These are phyloP conservation scores for Acleris laterana DNA, from an alignment of 2,888 invertebrate genomes.

Conservation along the genomic window DNA sequence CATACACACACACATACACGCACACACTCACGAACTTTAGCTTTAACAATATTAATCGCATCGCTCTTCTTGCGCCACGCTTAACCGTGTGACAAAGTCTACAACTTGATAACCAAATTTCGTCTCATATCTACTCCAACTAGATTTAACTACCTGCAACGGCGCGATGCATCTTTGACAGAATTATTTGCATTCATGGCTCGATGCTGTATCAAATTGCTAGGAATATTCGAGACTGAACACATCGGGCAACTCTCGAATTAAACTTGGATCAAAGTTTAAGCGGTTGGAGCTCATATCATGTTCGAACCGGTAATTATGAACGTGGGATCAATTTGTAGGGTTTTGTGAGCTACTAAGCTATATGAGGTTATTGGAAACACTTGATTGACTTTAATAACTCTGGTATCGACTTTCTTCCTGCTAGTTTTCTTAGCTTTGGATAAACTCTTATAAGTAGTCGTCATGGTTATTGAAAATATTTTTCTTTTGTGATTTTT, in stretches of 20 bases:
- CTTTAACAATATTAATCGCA: too few species aligned
- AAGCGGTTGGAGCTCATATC: slow-evolving; percentile 13
- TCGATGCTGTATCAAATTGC: slow-evolving; percentile 25
- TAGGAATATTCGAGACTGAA: slow-evolving; percentile 11
- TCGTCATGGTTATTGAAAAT: too few species aligned
- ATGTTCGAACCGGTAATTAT: slow-evolving; percentile 4
- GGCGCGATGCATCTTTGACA: slow-evolving; percentile 15
- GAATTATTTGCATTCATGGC: slow-evolving; percentile 22
- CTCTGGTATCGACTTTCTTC: too few species aligned
- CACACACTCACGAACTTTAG: too few species aligned
- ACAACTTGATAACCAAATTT: not conserved
- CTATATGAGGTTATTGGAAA: not conserved
- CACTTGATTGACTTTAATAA: not conserved
- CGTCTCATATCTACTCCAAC: not conserved
- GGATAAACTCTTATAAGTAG: too few species aligned
- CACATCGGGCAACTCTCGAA: not conserved
- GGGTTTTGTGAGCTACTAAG: not conserved
- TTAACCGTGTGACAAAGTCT: too few species aligned
- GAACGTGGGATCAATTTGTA: not conserved
- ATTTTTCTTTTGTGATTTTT: too few species aligned
- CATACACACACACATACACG: too few species aligned
- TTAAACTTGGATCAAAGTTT: slow-evolving; percentile 18
- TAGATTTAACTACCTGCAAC: slow-evolving; percentile 1
- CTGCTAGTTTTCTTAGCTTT: too few species aligned
- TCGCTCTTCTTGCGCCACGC: too few species aligned